Percentiles rank a stretch among this genome's conserved stretches.
Conservation (phyloP, 2,797 vertebrate genomes). For the Propithecus deckenii region DNA sequence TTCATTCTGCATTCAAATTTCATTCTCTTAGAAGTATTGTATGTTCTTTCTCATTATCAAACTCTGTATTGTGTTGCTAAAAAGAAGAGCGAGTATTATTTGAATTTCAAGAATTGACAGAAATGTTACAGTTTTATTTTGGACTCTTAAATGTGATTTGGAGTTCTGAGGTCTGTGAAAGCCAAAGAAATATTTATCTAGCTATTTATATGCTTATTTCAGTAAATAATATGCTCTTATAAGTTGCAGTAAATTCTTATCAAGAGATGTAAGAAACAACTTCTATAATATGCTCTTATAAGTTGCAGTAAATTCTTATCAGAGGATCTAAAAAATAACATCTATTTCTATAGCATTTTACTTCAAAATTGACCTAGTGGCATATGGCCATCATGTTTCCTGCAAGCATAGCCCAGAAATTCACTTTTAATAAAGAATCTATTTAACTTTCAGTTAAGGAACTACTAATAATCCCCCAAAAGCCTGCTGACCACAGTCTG, state of each 20-base stretch:
- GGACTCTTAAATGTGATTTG: constrained; percentile 18
- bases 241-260: constrained; percentile 17
- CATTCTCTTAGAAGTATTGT: neutral
- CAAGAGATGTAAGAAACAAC: constrained; percentile 47
- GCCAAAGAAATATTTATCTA: constrained; percentile 36
- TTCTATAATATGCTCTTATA: constrained; percentile 27
- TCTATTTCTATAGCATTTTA: constrained; percentile 65
- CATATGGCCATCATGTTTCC: constrained; percentile 79
- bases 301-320: constrained; percentile 12
- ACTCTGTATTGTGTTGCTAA: neutral
- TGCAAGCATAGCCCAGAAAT: constrained; percentile 69
- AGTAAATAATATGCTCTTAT: constrained; percentile 32
- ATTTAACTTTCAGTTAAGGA: constrained; percentile 77
- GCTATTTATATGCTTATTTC: neutral
- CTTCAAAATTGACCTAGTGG: constrained; percentile 78
- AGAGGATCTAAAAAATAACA: constrained; percentile 43
- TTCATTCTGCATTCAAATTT: constrained; percentile 15
- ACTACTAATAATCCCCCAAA: constrained; percentile 77
- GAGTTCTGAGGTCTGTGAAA: constrained; percentile 2
- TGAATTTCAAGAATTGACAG: constrained; percentile 27
- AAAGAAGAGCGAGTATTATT: neutral
- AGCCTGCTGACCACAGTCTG: constrained; percentile 83
- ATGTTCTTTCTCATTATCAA: neutral
- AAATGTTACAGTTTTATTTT: neutral
- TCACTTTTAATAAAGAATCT: constrained; percentile 84